Percentiles rank a stretch among this genome's conserved stretches.
Conservation (phyloP, 1,140 invertebrate genomes). For the Cydia strobilella region DNA sequence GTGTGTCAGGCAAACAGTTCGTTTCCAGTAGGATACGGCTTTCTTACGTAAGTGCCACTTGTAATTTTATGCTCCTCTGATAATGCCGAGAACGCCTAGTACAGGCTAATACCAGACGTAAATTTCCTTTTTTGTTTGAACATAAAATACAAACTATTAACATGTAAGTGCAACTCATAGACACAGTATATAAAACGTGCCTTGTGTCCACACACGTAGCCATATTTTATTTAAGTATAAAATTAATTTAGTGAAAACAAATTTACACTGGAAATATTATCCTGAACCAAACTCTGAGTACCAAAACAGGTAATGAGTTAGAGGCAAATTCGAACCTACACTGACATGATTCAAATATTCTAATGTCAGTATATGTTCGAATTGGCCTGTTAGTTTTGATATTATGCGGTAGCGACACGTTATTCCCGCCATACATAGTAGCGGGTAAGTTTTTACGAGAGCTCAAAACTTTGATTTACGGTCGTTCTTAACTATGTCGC, state of each 20-base stretch:
- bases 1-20: background rate
- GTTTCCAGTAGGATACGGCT: background rate
- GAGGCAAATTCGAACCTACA: no score
- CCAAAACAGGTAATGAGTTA: background rate
- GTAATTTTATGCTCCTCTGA: constrained; percentile 21
- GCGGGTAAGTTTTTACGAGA: constrained; percentile 17
- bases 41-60: background rate
- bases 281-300: background rate
- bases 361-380: no score
- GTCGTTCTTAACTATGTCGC: constrained; percentile 20
- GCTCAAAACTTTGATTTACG: constrained; percentile 27
- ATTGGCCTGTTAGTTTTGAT: background rate
- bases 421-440: constrained; percentile 4
- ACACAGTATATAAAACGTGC: no score
- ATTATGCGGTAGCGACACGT: background rate
- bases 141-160: no score
- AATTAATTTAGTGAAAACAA: no score
- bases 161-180: no score
- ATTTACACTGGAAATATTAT: no score
- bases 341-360: no score
- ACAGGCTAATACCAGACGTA: background rate
- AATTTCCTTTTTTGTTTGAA: no score
- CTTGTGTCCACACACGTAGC: no score
- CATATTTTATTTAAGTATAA: background rate
- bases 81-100: background rate